Evolutionary conservation across 2,888 invertebrate genomes (phyloP), one percentile per base, ranked within the genome.

Genomic region (Imbricaverruca yamaguchii): DNA sequence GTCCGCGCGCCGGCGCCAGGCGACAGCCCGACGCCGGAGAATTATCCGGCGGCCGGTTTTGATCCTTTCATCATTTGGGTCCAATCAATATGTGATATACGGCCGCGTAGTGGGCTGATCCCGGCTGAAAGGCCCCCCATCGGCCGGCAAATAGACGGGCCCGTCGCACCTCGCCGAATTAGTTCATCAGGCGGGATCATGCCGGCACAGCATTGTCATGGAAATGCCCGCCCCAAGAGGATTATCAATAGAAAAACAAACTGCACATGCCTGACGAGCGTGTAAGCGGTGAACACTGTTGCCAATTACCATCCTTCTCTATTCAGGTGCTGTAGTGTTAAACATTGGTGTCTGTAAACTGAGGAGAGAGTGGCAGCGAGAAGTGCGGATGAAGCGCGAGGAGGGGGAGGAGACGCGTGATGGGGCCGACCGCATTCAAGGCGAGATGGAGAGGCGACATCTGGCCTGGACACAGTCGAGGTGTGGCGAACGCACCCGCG

Each of bases 21-120:
- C 53, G 55, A 55, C 74, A 21, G 74, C 21, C 23, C 55, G 74
- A 21, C 74, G 55, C 74, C 21, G 74, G 74, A 10, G 53, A 13
- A 74, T 74, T 74, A 74, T 74, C 11, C 74, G 74, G 53, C 74
- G 74, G 74, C 18, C 55, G 74, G 74, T 18, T 74, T 74, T 74
- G 74, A 74, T 74, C 74, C 74, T 74, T 74, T 74, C 74, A 74
- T 74, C 74, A 74, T 74, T 74, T 21, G 74, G 55, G 74, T 21
- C 74, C 74, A 74, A 74, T 74, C 74, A 74, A 74, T 74, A 53
- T 74, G 74, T 74, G 74, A 74, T 74, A 74, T 74, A 74, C 74
- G 55, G 74, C 9, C 21, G 11, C 10, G 53, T 21, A 74, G 74
- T 55, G 74, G 74, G 74, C 74, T 55, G 55, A 55, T 21, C 74